Conservation (phyloP, 2,888 invertebrate genomes). For the Morpho deidamia region DNA sequence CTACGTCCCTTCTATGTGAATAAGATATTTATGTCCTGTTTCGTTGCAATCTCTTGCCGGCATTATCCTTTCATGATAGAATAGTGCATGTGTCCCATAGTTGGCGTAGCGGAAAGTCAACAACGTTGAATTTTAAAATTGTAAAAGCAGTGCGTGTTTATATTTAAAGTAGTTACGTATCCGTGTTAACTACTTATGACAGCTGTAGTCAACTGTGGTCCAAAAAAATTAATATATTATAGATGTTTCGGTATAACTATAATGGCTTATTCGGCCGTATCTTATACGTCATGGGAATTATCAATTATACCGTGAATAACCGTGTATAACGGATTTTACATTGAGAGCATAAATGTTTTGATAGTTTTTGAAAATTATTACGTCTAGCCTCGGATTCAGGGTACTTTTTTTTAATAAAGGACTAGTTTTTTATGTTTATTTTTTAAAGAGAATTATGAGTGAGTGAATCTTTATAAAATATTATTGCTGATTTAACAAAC, state of each 20-base stretch:
- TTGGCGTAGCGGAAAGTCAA: too few relatives aligned
- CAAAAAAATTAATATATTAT: constrained; percentile 14
- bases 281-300: constrained; percentile 6
- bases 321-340: constrained; percentile 13
- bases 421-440: not conserved
- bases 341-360: constrained; percentile 12
- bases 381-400: constrained; percentile 8
- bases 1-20: constrained; percentile 6
- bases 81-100: too few relatives aligned
- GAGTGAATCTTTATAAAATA: too few relatives aligned
- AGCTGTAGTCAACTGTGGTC: constrained; percentile 6
- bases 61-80: too few relatives aligned
- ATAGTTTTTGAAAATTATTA: constrained; percentile 2
- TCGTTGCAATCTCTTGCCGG: too few relatives aligned
- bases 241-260: constrained; percentile 7
- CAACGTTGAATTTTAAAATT: too few relatives aligned
- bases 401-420: constrained; percentile 3
- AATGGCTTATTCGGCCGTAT: constrained; percentile 18
- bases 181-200: too few relatives aligned
- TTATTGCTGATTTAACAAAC: too few relatives aligned
- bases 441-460: too few relatives aligned
- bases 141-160: too few relatives aligned
- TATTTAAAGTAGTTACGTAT: too few relatives aligned
- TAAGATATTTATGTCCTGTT: not conserved
- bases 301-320: not conserved